Evolutionary conservation across 2,797 vertebrate genomes (phyloP).

Genomic region (Scolopax bukidnonensis): DNA sequence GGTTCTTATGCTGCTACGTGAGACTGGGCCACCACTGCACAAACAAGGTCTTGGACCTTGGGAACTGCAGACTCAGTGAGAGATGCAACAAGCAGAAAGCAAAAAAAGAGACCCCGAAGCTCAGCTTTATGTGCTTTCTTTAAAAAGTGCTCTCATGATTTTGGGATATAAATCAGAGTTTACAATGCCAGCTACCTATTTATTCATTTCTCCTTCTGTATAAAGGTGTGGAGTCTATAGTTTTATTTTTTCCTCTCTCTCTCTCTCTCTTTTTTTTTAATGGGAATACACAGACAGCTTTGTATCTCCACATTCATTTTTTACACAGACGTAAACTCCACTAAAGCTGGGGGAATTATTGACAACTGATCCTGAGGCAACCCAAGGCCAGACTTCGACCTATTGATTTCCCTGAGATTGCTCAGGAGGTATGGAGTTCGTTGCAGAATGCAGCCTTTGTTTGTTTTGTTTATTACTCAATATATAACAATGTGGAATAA

Average conservation of each 20-base stretch:
- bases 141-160: background rate
- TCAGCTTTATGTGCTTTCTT: background rate
- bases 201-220: background rate
- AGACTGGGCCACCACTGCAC: background rate
- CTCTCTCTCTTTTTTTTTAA: background rate
- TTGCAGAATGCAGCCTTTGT: slow-evolving; percentile 39
- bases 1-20: rapidly evolving
- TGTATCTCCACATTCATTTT: background rate
- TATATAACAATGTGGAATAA: slow-evolving; percentile 54
- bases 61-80: background rate
- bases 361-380: slow-evolving; percentile 16
- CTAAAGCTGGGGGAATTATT: slow-evolving; percentile 18
- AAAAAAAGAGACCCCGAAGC: background rate
- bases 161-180: background rate
- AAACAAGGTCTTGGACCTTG: background rate
- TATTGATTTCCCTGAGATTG: slow-evolving; percentile 28
- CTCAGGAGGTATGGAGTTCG: background rate
- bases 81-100: background rate
- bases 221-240: background rate
- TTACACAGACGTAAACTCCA: background rate
- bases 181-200: background rate
- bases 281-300: background rate
- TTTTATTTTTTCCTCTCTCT: background rate
- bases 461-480: slow-evolving; percentile 68
- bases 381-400: slow-evolving; percentile 53